Percentiles rank a stretch among this genome's conserved stretches.
phyloP scores from a whole-genome alignment of 2,797 vertebrate species.

The Micropoecilia bifurca region DNA sequence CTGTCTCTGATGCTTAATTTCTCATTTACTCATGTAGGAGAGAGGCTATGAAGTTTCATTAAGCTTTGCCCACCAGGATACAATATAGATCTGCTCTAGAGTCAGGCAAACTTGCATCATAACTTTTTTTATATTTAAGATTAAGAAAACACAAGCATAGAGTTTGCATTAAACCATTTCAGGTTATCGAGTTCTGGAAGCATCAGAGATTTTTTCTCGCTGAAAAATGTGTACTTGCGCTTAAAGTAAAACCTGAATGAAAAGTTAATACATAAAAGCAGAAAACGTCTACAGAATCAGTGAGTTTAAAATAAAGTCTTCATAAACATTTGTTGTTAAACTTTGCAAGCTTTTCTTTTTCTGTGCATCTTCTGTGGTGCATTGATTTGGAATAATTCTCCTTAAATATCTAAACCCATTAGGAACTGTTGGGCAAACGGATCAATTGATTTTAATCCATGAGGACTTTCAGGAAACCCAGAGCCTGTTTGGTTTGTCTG shows the following conservation, averaged over 20 bases:
- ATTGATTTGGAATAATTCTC: constrained; percentile 48
- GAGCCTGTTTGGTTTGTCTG: constrained; percentile 58
- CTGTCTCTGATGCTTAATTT: constrained; percentile 79
- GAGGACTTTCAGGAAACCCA: constrained; percentile 52
- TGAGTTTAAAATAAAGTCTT: constrained; percentile 30
- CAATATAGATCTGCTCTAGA: constrained; percentile 56
- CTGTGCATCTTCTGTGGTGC: constrained; percentile 33
- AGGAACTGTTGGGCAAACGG: constrained; percentile 70
- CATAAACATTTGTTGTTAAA: constrained; percentile 32
- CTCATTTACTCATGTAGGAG: constrained; percentile 75
- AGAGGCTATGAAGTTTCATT: constrained; percentile 73
- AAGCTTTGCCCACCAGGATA: constrained; percentile 55
- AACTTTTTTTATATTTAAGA: constrained; percentile 31
- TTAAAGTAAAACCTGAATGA: neutral
- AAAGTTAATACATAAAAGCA: constrained; percentile 12
- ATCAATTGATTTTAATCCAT: constrained; percentile 57
- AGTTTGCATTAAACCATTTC: constrained; percentile 18
- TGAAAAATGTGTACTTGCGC: constrained; percentile 4
- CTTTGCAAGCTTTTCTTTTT: constrained; percentile 14
- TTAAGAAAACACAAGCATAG: constrained; percentile 22
- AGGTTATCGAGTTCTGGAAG: constrained; percentile 15
- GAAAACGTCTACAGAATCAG: neutral
- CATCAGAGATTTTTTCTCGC: constrained; percentile 16
- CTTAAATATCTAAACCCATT: constrained; percentile 71
- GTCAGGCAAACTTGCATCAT: constrained; percentile 31